Evolutionary conservation across 1,140 invertebrate genomes (phyloP), one percentile per base, ranked within the genome.

Genomic region (Drosophila ananassae): DNA sequence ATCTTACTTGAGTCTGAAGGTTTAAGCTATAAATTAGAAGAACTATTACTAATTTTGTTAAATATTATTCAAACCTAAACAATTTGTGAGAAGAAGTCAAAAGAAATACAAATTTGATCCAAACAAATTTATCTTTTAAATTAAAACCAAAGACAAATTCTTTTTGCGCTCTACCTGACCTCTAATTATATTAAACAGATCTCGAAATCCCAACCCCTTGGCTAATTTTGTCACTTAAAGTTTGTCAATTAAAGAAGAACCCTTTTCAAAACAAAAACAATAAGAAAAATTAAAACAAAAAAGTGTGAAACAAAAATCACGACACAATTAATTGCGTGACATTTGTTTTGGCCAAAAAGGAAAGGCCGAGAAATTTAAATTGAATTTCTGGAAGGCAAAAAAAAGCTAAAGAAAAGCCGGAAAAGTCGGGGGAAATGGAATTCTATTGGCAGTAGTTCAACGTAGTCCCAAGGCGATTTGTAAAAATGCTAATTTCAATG

Each of bases 251-350:
- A 89, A 74, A 66, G 60, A 51, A 55, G 50, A 53, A 52, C 74
- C 74, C 73, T 77, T 77, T 57, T 71, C 53, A 63, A 52, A 30
- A 34, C 21, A 22, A 21, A 21, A 41, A 22, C 0, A 44, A 41
- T 34, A 7, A 7, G 12, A 84, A 73, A 77, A 44, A 61, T 59
- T 64, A 4, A 28, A 37, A 58, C 24, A 53, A 53, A 30, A 89
- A 73, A 85, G 72, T 82, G 78, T 89, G 72, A 79, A 82, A 74
- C 81, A 77, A 76, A 89, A 89, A 89, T 89, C 83, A 79, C 77
- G 77, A 71, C 75, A 83, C 80, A 89, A 89, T 89, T 89, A 89
- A 89, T 89, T 89, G 79, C 79, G 67, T 69, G 84, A 79, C 84
- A 81, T 89, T 89, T 89, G 75, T 79, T 68, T 53, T 67, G 34